Evolutionary conservation across 1,140 invertebrate species (phyloP).

Genomic region (Drosophila obscura): DNA sequence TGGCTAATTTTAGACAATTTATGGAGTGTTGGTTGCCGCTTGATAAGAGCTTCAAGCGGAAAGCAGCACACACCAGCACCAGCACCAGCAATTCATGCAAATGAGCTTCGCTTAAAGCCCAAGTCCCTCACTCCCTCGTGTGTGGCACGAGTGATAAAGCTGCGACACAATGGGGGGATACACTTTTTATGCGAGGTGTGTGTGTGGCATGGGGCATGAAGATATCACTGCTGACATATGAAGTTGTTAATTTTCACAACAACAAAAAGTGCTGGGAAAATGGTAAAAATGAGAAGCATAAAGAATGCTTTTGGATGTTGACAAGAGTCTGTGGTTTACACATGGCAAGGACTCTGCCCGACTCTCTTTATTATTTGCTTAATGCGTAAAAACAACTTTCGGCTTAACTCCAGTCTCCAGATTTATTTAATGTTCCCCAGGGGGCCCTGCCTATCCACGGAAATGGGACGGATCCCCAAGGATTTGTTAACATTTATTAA

Average conservation of each 20-base stretch:
- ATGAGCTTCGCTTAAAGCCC: conserved; percentile 62
- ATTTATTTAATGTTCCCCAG: no score
- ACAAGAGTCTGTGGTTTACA: conserved; percentile 13
- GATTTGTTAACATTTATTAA: no score
- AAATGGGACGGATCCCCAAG: no score
- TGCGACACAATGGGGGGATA: conserved; percentile 19
- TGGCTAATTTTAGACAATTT: conserved; percentile 82
- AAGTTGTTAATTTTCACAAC: conserved; percentile 70
- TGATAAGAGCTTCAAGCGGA: conserved; percentile 66
- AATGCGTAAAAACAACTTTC: no score
- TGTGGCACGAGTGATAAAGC: conserved; percentile 54
- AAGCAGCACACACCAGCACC: conserved; percentile 29
- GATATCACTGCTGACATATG: conserved; percentile 63
- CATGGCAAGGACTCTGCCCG: no score
- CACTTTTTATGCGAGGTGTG: background rate
- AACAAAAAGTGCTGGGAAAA: conserved; percentile 16
- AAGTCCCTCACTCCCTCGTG: conserved; percentile 61
- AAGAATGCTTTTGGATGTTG: conserved; percentile 17
- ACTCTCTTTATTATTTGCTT: no score
- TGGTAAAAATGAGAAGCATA: conserved; percentile 27
- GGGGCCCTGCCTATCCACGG: no score
- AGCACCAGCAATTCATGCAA: conserved; percentile 71
- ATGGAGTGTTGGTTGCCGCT: conserved; percentile 78
- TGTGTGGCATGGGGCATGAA: conserved; percentile 4
- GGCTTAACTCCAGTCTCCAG: no score